Conservation (phyloP, 1,140 invertebrate genomes). For the Capitella teleta region DNA sequence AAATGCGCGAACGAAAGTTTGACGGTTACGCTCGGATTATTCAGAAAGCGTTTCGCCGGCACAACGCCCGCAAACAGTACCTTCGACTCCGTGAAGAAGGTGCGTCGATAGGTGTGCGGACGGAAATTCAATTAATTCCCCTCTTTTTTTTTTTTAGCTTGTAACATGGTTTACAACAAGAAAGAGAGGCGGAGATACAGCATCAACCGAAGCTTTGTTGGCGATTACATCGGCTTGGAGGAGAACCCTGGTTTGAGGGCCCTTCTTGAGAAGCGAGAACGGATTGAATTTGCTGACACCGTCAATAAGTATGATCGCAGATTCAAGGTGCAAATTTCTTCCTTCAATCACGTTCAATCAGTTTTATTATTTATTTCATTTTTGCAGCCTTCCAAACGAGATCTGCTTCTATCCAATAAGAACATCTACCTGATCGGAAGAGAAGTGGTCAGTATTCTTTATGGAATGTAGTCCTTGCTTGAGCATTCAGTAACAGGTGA, state of each 20-base stretch:
- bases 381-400: constrained; percentile 47
- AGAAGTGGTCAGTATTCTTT: constrained; percentile 32
- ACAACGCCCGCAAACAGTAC: constrained; percentile 54
- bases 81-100: constrained; percentile 53
- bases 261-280: constrained; percentile 54
- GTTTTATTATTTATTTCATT: constrained; percentile 6
- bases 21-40: constrained; percentile 59
- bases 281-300: constrained; percentile 58
- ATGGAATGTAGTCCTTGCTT: no score
- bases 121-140: background rate
- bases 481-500: no score
- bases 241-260: constrained; percentile 48
- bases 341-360: background rate
- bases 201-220: constrained; percentile 60
- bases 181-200: constrained; percentile 58
- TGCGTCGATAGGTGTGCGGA: constrained; percentile 5
- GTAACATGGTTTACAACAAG: constrained; percentile 53
- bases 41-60: constrained; percentile 60
- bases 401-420: constrained; percentile 57
- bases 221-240: constrained; percentile 64
- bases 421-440: constrained; percentile 52
- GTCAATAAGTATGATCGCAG: constrained; percentile 61
- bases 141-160: constrained; percentile 31
- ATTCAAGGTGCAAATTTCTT: constrained; percentile 49
- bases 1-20: constrained; percentile 59